Evolutionary conservation across 2,797 vertebrate genomes (phyloP).

Genomic region (Diplodus puntazzo): DNA sequence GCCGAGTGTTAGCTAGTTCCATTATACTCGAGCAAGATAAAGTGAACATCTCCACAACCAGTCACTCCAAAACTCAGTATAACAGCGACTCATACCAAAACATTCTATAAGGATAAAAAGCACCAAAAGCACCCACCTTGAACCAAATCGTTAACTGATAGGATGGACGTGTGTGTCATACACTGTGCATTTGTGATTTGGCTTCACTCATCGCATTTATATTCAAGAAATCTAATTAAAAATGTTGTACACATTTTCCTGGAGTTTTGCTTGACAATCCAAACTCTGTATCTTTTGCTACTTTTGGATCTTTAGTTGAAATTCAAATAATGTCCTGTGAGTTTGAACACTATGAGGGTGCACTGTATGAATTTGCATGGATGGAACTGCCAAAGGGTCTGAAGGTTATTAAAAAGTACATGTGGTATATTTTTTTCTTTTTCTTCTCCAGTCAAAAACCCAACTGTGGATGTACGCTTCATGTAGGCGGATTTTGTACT

Average conservation of each 20-base stretch:
- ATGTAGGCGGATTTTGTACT: neutral
- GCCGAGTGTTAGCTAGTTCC: too few relatives aligned
- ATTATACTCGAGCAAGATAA: too few relatives aligned
- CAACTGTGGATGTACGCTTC: neutral
- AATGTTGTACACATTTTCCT: neutral
- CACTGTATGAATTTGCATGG: constrained; percentile 1
- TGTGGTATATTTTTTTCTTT: neutral
- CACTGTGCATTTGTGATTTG: neutral
- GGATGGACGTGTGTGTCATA: neutral
- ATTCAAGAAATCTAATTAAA: neutral
- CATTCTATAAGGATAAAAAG: too few relatives aligned
- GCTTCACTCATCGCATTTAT: neutral
- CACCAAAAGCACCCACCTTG: neutral
- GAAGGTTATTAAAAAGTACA: constrained; percentile 6
- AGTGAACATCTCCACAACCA: too few relatives aligned
- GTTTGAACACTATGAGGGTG: neutral
- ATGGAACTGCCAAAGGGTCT: neutral
- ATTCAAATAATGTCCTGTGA: neutral
- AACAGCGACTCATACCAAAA: too few relatives aligned
- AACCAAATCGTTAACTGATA: neutral
- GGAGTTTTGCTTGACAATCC: neutral
- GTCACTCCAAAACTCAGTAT: too few relatives aligned
- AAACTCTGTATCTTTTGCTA: neutral
- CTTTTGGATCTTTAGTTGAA: neutral
- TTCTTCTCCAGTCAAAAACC: neutral